phyloP scores from a whole-genome alignment of 1,140 invertebrate species.

The Parasteatoda tepidariorum region DNA sequence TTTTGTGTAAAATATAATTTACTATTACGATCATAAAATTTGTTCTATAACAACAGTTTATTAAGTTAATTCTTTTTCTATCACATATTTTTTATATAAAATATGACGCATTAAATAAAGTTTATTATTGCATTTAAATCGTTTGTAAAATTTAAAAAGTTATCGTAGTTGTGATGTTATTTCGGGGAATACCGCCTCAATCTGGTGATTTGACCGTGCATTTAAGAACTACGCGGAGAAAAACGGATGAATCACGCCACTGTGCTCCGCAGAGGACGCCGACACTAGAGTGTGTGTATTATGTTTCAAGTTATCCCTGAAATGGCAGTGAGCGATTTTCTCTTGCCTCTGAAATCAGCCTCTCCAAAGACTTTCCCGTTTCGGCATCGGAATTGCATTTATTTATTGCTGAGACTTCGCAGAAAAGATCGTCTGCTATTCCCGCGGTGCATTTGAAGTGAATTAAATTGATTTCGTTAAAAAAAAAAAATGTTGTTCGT shows the following conservation, averaged over 20 bases:
- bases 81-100: no score
- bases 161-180: background rate
- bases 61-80: no score
- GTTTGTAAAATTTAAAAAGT: no score
- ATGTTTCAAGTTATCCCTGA: constrained; percentile 54
- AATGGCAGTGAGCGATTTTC: constrained; percentile 35
- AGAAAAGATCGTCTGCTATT: background rate
- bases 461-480: constrained; percentile 33
- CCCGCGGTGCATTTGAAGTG: constrained; percentile 12
- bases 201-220: background rate
- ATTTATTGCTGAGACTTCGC: constrained; percentile 29
- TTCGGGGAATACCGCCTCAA: background rate
- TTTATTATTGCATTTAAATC: no score
- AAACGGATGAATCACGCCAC: background rate
- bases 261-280: background rate
- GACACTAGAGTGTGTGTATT: constrained; percentile 35
- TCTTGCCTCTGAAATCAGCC: constrained; percentile 9
- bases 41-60: no score
- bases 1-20: no score
- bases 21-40: no score
- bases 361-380: background rate
- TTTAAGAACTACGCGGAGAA: no score
- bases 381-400: constrained; percentile 33
- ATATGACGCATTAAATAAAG: no score
- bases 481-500: background rate